Evolutionary conservation across 1,140 invertebrate species (phyloP).

Genomic region (Drosophila nigrodunni): DNA sequence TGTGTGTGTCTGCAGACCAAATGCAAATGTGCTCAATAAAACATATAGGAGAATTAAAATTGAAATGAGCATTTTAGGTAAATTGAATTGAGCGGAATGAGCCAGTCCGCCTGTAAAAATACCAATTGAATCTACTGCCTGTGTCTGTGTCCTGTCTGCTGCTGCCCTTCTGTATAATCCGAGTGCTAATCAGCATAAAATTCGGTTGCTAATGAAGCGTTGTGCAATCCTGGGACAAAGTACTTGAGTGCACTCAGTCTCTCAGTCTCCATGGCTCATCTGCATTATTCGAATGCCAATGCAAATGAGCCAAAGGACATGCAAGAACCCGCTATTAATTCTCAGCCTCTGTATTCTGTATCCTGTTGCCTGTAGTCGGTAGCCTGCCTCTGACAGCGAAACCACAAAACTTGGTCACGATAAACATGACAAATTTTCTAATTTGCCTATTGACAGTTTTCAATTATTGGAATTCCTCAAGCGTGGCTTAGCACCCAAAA

Average conservation of each 20-base stretch:
- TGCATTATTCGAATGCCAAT: constrained; percentile 38
- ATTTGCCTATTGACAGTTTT: constrained; percentile 80
- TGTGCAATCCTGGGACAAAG: constrained; percentile 52
- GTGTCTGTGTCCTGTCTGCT: constrained; percentile 10
- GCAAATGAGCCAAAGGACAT: constrained; percentile 68
- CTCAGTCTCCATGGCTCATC: constrained; percentile 25
- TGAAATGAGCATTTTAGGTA: constrained; percentile 23
- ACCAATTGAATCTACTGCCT: constrained; percentile 6
- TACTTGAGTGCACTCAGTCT: constrained; percentile 51
- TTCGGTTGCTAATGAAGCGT: constrained; percentile 73
- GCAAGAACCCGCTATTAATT: constrained; percentile 46
- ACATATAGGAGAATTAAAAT: constrained; percentile 15
- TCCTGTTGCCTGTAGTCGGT: no score
- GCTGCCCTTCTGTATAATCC: constrained; percentile 16
- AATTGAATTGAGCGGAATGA: constrained; percentile 67
- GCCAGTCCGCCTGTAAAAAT: constrained; percentile 63
- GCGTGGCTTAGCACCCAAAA: constrained; percentile 35
- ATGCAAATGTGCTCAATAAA: constrained; percentile 62
- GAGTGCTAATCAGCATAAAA: constrained; percentile 73
- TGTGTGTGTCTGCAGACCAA: constrained; percentile 39
- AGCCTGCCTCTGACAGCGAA: constrained; percentile 21
- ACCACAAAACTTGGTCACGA: constrained; percentile 61
- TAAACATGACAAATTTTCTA: constrained; percentile 75
- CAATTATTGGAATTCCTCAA: constrained; percentile 69
- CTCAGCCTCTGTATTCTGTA: not conserved